These are phyloP conservation scores for Rotaria magnacalcarata DNA, from an alignment of 2,888 invertebrate species.

Conservation along the genomic window DNA sequence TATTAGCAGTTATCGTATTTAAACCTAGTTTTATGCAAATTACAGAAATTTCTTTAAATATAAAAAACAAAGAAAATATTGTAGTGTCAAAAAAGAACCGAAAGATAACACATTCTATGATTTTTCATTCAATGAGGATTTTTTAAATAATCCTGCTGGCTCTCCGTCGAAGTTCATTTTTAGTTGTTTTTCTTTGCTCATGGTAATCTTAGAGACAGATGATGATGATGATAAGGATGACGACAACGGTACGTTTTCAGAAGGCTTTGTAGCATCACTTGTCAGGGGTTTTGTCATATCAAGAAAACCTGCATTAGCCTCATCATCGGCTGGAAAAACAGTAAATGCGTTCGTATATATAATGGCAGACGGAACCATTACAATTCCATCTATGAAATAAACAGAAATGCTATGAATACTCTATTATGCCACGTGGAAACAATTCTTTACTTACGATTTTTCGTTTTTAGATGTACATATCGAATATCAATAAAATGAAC, in stretches of 20 bases:
- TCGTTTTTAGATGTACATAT: constrained; percentile 24
- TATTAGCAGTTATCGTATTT: too few species aligned
- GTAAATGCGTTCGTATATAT: constrained; percentile 8
- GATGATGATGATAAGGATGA: too few species aligned
- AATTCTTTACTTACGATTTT: neutral
- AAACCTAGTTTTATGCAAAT: neutral
- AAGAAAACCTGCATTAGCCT: neutral
- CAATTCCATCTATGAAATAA: neutral
- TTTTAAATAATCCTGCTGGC: neutral
- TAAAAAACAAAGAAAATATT: neutral
- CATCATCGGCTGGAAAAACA: constrained; percentile 19
- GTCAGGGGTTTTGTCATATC: neutral
- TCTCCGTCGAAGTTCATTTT: neutral
- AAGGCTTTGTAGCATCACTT: neutral
- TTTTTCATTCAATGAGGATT: neutral
- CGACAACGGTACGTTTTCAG: neutral
- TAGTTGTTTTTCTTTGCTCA: neutral
- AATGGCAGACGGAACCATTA: constrained; percentile 12
- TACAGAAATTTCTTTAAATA: neutral
- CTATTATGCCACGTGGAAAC: neutral
- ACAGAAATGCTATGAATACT: neutral
- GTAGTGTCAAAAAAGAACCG: neutral
- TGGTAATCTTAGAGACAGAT: neutral
- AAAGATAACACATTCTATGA: neutral
- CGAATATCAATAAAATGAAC: constrained; percentile 10